Conservation (phyloP, 2,888 invertebrate species). For the Drosophila lutescens region DNA sequence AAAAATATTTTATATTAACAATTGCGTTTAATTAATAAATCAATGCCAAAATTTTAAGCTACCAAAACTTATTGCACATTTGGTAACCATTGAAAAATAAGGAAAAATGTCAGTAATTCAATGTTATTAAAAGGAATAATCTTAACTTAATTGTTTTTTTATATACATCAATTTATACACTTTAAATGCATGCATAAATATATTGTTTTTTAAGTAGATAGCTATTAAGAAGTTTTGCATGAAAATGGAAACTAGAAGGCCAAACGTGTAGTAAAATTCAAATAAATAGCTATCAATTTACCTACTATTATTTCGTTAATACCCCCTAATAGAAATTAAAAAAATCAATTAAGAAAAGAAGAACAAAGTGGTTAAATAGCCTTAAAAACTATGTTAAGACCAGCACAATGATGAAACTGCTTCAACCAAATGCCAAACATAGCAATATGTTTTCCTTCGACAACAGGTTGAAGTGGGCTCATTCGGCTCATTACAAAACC, state of each 20-base stretch:
- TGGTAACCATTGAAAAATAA: no score
- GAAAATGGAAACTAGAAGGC: background rate
- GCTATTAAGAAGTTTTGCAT: background rate
- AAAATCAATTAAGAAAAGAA: background rate
- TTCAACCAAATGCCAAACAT: background rate
- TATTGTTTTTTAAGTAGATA: no score
- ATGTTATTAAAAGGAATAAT: no score
- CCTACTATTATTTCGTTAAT: background rate
- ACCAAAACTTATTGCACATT: no score
- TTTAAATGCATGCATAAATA: no score
- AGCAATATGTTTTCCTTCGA: constrained; percentile 2
- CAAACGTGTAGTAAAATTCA: background rate
- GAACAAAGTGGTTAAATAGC: no score
- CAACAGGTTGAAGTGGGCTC: constrained; percentile 16
- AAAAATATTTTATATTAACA: no score
- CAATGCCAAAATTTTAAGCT: no score
- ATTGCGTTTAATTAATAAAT: no score
- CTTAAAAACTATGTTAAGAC: background rate
- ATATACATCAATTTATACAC: no score
- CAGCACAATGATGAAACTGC: background rate
- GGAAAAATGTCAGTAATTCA: no score
- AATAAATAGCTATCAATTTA: background rate
- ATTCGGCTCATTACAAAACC: constrained; percentile 24
- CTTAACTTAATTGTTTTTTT: no score
- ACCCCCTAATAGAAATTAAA: background rate